Conservation (phyloP, 2,888 invertebrate species). For the Pheosia gnoma region DNA sequence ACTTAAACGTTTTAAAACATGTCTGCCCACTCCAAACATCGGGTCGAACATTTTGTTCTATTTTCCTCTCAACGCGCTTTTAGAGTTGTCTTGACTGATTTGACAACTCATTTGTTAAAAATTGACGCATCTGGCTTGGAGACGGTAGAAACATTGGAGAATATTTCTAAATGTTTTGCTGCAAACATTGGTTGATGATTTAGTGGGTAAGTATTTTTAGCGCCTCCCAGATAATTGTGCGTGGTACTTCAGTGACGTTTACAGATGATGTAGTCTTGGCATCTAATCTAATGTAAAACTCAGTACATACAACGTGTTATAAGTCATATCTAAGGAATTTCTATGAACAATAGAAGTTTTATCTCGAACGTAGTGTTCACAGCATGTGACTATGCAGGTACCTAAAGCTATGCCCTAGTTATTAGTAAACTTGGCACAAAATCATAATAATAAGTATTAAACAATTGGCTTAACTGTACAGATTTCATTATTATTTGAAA, state of each 20-base stretch:
- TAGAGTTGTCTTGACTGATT: slow-evolving; percentile 22
- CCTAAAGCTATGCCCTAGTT: neutral
- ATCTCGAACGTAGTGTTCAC: slow-evolving; percentile 26
- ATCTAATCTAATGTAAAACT: neutral
- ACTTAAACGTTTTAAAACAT: slow-evolving; percentile 2
- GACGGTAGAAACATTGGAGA: neutral
- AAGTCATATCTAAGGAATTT: slow-evolving; percentile 34
- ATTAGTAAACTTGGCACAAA: neutral
- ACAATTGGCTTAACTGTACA: neutral
- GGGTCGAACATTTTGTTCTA: slow-evolving; percentile 12
- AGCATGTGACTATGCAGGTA: neutral
- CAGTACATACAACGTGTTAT: neutral
- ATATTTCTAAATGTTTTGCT: neutral
- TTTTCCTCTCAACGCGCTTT: slow-evolving; percentile 22
- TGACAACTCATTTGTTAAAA: slow-evolving; percentile 28
- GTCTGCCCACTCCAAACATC: slow-evolving; percentile 6
- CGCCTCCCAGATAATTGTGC: neutral
- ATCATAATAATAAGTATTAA: neutral
- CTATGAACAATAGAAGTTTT: slow-evolving; percentile 35
- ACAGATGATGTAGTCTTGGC: neutral
- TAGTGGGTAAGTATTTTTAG: neutral
- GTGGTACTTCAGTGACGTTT: neutral
- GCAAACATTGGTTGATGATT: neutral
- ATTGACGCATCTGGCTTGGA: slow-evolving; percentile 19
- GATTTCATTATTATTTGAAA: too few relatives aligned